These are phyloP conservation scores for Sarcophilus harrisii DNA, from an alignment of 2,797 vertebrate genomes.

Conservation along the genomic window DNA sequence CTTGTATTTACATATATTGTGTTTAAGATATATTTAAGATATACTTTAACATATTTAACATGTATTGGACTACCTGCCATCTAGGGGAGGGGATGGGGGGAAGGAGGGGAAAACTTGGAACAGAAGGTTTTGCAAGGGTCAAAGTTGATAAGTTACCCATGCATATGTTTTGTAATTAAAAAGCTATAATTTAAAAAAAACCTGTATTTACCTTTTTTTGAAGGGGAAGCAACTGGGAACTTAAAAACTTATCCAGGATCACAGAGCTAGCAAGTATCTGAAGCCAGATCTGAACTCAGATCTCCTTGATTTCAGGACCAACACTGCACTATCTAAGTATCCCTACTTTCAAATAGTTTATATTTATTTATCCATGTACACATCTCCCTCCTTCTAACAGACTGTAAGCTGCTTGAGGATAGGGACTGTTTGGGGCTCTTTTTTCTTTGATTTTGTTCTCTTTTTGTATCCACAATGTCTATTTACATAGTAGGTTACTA, in stretches of 20 bases:
- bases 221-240: not conserved
- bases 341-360: not conserved
- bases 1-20: too few relatives aligned
- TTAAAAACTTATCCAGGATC: not conserved
- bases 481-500: not conserved
- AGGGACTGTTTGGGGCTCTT: slow-evolving; percentile 1
- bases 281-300: not conserved
- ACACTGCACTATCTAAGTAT: not conserved
- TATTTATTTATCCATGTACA: not conserved
- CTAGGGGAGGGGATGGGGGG: too few relatives aligned
- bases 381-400: not conserved
- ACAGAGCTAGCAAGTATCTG: not conserved
- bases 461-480: not conserved
- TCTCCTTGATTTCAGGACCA: not conserved
- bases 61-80: too few relatives aligned
- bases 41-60: too few relatives aligned
- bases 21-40: too few relatives aligned
- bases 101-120: too few relatives aligned
- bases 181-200: not conserved
- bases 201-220: not conserved
- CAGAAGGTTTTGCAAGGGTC: too few relatives aligned
- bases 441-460: not conserved
- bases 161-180: too few relatives aligned
- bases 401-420: not conserved
- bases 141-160: too few relatives aligned